phyloP scores from a whole-genome alignment of 2,888 invertebrate genomes.

The Tenodera sinensis region DNA sequence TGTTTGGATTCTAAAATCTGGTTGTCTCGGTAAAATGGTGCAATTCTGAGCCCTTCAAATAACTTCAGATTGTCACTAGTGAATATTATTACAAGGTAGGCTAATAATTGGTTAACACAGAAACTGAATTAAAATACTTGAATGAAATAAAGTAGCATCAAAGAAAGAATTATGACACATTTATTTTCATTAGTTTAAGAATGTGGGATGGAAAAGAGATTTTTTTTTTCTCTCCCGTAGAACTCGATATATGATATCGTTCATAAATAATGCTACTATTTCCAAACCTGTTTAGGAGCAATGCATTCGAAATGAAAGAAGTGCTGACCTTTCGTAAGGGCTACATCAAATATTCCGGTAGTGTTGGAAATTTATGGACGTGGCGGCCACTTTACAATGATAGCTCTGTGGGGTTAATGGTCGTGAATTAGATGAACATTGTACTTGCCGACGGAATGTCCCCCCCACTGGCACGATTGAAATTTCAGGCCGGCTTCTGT shows the following conservation, averaged over 20 bases:
- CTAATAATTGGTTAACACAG: background rate
- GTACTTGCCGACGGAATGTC: background rate
- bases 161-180: background rate
- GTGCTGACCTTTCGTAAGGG: background rate
- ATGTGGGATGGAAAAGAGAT: background rate
- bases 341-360: background rate
- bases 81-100: background rate
- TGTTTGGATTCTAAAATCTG: too few relatives aligned
- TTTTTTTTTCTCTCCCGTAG: background rate
- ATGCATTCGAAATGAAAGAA: background rate
- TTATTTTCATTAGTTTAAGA: background rate
- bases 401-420: background rate
- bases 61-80: too few relatives aligned
- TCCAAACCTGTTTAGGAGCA: background rate
- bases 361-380: background rate
- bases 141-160: background rate
- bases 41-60: too few relatives aligned
- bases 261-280: background rate
- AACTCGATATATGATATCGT: background rate
- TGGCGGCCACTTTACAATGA: constrained; percentile 1
- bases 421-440: constrained; percentile 7
- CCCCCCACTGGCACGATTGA: background rate
- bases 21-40: too few relatives aligned
- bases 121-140: background rate
- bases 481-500: background rate